These are phyloP conservation scores for Sminthopsis crassicaudata DNA, from an alignment of 2,113 vertebrate genomes.

Conservation along the genomic window DNA sequence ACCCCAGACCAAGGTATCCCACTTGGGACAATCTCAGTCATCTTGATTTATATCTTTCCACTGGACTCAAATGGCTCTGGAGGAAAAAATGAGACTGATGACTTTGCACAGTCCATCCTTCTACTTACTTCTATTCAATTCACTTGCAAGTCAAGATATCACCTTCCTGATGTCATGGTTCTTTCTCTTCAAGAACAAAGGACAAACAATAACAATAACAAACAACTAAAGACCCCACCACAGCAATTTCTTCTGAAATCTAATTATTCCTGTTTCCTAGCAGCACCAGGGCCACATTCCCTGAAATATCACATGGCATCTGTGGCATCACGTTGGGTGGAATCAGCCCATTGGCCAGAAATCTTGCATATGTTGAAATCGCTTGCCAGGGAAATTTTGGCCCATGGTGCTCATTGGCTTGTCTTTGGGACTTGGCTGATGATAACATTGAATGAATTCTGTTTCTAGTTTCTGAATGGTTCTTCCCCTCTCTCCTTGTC, in stretches of 20 bases:
- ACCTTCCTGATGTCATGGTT: too few species aligned
- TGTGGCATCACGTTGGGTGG: background rate
- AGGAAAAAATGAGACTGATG: too few species aligned
- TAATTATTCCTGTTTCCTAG: slow-evolving; percentile 53
- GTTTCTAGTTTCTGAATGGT: background rate
- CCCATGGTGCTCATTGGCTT: background rate
- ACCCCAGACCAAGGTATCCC: accelerated
- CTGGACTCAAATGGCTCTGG: too few species aligned
- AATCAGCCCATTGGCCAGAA: slow-evolving; percentile 50
- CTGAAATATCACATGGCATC: background rate
- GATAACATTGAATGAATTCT: background rate
- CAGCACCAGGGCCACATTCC: slow-evolving; percentile 22
- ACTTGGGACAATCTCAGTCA: accelerated
- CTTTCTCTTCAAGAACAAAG: too few species aligned
- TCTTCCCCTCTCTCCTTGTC: accelerated
- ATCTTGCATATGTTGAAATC: slow-evolving; percentile 31
- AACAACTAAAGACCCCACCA: background rate
- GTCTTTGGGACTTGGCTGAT: background rate
- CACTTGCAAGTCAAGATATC: too few species aligned
- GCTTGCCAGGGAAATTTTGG: slow-evolving; percentile 53
- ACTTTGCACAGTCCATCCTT: too few species aligned
- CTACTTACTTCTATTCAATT: too few species aligned
- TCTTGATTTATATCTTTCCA: too few species aligned
- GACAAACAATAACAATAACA: too few species aligned
- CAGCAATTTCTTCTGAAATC: slow-evolving; percentile 57